phyloP scores from a whole-genome alignment of 1,140 invertebrate genomes.

The Lysiphlebus fabarum region DNA sequence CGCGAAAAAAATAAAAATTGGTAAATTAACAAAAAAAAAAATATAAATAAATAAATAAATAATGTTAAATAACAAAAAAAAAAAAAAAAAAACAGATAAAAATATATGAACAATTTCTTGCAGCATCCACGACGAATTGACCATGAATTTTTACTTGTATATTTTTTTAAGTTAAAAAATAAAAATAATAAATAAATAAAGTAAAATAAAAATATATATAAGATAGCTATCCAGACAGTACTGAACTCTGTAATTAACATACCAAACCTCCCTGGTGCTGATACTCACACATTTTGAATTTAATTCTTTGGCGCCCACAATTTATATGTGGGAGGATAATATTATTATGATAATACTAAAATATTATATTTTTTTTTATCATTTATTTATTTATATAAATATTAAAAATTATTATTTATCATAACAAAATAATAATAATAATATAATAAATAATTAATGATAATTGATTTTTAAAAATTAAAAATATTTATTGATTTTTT shows the following conservation, averaged over 20 bases:
- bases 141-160: background rate
- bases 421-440: too few species aligned
- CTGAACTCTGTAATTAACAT: constrained; percentile 54
- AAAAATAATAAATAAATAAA: background rate
- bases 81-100: constrained; percentile 15
- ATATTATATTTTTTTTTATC: too few species aligned
- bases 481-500: too few species aligned
- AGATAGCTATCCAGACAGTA: constrained; percentile 33
- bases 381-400: too few species aligned
- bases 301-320: background rate
- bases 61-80: background rate
- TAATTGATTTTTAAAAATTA: too few species aligned
- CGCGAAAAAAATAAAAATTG: background rate
- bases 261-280: constrained; percentile 41
- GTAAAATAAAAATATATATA: constrained; percentile 9
- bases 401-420: too few species aligned
- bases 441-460: too few species aligned
- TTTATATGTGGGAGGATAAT: too few species aligned
- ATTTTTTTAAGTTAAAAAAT: too few species aligned
- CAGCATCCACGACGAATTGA: constrained; percentile 29
- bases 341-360: too few species aligned
- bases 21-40: background rate
- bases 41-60: constrained; percentile 6
- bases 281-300: background rate
- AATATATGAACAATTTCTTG: constrained; percentile 13